phyloP scores from a whole-genome alignment of 1,140 invertebrate species.

The Neodiprion fabricii region DNA sequence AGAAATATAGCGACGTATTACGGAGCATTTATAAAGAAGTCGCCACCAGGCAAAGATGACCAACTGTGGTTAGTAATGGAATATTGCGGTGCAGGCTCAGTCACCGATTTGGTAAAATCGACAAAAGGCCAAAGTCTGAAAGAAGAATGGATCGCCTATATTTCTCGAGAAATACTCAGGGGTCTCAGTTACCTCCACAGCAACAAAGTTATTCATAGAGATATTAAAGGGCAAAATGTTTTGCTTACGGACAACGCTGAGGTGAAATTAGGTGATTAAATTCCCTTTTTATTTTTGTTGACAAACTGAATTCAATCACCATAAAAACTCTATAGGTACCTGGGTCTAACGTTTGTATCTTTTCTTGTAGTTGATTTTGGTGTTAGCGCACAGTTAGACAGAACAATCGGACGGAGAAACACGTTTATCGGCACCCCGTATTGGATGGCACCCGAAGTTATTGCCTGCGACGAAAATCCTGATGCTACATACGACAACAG shows the following conservation, averaged over 20 bases:
- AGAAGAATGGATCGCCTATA: conserved; percentile 99
- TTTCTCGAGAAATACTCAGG: conserved; percentile 95
- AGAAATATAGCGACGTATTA: conserved; percentile 99
- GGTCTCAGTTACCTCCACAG: conserved; percentile 97
- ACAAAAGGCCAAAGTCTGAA: conserved; percentile 97
- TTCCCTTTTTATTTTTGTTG: conserved; percentile 11
- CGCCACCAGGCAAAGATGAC: conserved; percentile 98
- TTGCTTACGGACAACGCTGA: conserved; percentile 99
- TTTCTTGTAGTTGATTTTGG: conserved; percentile 93
- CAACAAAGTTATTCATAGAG: conserved; percentile 99
- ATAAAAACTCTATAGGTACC: neutral
- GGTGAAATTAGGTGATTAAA: conserved; percentile 88
- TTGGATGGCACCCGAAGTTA: conserved; percentile 98
- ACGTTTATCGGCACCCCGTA: conserved; percentile 99
- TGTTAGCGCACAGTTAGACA: conserved; percentile 98
- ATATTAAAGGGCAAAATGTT: conserved; percentile 99
- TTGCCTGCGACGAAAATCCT: conserved; percentile 99
- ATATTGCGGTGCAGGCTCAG: conserved; percentile 98
- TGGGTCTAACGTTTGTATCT: conserved; percentile 21
- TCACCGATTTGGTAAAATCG: conserved; percentile 99
- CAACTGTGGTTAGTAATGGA: conserved; percentile 99
- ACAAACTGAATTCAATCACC: neutral
- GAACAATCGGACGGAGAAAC: conserved; percentile 97
- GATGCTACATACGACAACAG: conserved; percentile 99
- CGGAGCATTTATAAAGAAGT: conserved; percentile 99